Evolutionary conservation across 2,113 vertebrate genomes (phyloP).

Genomic region (Scomber scombrus): DNA sequence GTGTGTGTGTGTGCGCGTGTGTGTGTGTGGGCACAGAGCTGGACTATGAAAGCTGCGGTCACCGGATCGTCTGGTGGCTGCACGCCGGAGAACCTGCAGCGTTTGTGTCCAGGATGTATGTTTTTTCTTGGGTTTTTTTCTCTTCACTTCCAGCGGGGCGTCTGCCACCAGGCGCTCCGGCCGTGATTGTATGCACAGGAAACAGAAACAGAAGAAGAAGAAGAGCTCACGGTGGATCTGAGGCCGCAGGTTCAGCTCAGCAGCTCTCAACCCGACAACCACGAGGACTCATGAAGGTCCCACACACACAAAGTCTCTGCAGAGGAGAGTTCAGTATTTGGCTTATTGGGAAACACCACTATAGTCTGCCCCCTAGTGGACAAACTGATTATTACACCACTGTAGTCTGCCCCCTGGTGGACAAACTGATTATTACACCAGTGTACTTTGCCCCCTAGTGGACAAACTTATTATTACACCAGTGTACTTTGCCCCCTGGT

Average conservation of each 20-base stretch:
- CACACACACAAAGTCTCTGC: too few relatives aligned
- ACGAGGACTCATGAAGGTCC: too few relatives aligned
- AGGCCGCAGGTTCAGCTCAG: constrained; percentile 12
- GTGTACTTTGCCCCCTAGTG: too few relatives aligned
- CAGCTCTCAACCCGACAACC: constrained; percentile 10
- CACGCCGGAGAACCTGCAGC: constrained; percentile 77
- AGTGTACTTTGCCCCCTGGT: too few relatives aligned
- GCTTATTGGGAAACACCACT: too few relatives aligned
- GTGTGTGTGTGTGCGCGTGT: background rate
- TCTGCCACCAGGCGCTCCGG: background rate
- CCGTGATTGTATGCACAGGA: constrained; percentile 31
- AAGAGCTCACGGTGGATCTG: background rate
- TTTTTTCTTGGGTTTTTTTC: background rate
- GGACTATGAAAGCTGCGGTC: constrained; percentile 83
- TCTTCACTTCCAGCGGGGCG: constrained; percentile 4
- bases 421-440: too few relatives aligned
- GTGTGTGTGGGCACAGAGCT: constrained; percentile 53
- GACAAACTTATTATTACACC: too few relatives aligned
- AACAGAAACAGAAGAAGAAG: constrained; percentile 18
- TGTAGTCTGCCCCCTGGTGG: too few relatives aligned
- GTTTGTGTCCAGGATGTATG: constrained; percentile 49
- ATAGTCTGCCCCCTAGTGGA: too few relatives aligned
- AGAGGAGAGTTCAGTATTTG: too few relatives aligned
- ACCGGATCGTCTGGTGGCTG: background rate
- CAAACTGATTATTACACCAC: too few relatives aligned